Percentiles rank a stretch among this genome's conserved stretches.
Conservation (phyloP, 2,113 vertebrate genomes). For the Indicator maculatus region DNA sequence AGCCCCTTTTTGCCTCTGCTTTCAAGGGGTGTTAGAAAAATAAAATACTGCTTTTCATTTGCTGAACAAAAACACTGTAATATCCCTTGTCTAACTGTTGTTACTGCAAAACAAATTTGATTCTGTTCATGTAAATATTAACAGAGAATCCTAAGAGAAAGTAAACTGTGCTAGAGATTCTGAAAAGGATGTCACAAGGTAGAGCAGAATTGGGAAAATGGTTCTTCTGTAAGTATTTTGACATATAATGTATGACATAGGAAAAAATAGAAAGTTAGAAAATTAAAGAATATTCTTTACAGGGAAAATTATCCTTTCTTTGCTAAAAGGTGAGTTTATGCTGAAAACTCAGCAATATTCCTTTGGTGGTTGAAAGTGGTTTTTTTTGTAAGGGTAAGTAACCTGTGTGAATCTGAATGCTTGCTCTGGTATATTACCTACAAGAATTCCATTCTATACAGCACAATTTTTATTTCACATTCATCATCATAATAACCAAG, state of each 20-base stretch:
- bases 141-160: not conserved
- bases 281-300: not conserved
- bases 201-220: not conserved
- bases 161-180: not conserved
- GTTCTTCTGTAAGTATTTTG: not conserved
- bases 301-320: not conserved
- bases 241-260: accelerated
- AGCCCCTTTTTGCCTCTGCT: not conserved
- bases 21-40: not conserved
- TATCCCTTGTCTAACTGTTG: not conserved
- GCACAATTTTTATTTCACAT: not conserved
- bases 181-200: not conserved
- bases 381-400: not conserved
- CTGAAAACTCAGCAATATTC: not conserved
- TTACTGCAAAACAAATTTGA: not conserved
- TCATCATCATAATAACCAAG: not conserved
- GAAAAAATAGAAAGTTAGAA: not conserved
- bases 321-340: not conserved
- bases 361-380: not conserved
- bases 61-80: not conserved
- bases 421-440: not conserved
- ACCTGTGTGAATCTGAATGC: not conserved
- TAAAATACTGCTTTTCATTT: not conserved
- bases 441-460: not conserved
- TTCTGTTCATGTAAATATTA: not conserved